Evolutionary conservation across 2,113 vertebrate genomes (phyloP), one percentile per base, ranked within the genome.

Genomic region (Prietella phreatophila): DNA sequence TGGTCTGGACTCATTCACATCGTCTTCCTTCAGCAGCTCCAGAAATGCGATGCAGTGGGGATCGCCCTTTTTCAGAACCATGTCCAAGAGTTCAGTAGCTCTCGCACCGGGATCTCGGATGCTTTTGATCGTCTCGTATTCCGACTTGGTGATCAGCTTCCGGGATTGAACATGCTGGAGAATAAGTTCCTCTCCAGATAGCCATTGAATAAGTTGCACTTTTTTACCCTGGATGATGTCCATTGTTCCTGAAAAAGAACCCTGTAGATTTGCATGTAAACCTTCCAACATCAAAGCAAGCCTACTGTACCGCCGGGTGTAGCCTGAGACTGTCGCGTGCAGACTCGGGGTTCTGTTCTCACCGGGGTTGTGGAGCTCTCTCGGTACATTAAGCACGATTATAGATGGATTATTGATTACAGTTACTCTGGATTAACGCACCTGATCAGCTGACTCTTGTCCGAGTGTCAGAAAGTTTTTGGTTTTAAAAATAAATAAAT

Each of bases 1-100:
- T 2, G 91, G 90, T 22, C 53, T 88, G 0, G 82, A 75, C 56
- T 86, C 85, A 36, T 89, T 86, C 33, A 92, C 87, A 0, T 90
- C 27, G 11, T 86, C 50, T 0, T 82, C 0, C 60, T 83, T 61
- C 0, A 92, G 63, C 60, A 91, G 30, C 7, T 69, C 1, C 14
- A 91, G 60, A 81, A 92, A 92, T 0, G 9, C 0, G 7, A 14
- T 2, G 63, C 89, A 92, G 6, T 3, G 2, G 1, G n/a, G 22
- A 19, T 84, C 56, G 5, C 85, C 80, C 19, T 86, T 91, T 8
- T 0, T 1, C 25, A 55, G 4, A 7, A 92, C 42, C 0, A 15
- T 56, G 67, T 92, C 90, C 42, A 92, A 10, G 15, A 92, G 78
- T 0, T 85, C 5, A 10, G 69, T 85, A 20, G 56, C 30, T 11